Base-by-base conservation (phyloP, 2,888 invertebrate genomes). In the Lepas anatifera region DNA sequence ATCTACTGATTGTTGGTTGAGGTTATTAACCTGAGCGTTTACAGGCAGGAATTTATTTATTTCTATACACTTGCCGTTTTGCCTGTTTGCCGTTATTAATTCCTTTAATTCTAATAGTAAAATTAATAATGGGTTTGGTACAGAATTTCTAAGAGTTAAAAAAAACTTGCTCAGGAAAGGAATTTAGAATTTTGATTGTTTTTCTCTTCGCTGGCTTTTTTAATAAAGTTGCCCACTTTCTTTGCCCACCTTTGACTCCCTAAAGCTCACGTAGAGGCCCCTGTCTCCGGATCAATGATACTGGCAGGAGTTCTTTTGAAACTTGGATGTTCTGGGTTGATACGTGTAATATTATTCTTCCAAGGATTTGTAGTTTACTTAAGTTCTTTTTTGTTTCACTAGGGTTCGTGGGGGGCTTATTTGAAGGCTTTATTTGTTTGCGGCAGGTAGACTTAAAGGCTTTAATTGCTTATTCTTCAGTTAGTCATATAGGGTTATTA, bases 181-280 rank as follows among this genome's bases (percentile, higher is more conserved):
- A n/a, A n/a, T n/a, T n/a, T 39, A 39, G 13, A 39, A 10, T 77
- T 77, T 84, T 85, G 83, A 83, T 79, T 84, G 76, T 81, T 78
- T 39, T 82, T 80, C 76, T 80, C 85, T 77, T 80, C 85, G 78
- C 76, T 85, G 74, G 85, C 86, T 75, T 88, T 88, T 86, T 84
- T 88, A 80, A 84, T 88, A 3, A 88, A 88, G 80, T 83, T 88
- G 76, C 88, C 88, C 4, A 84, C 88, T 78, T 88, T 84, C 85
- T 82, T 85, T 77, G 78, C 85, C 80, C 87, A 89, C 84, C 81
- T 87, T 77, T 89, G 88, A 77, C 78, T 88, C 39, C 88, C 88
- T 72, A 87, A 87, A 69, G 88, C 88, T 80, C 88, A 89, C 85
- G 87, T 89, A 2, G 88, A 89, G 74, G 88, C 88, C 70, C 87